phyloP scores from a whole-genome alignment of 2,888 invertebrate genomes.

The Hypselothyrea guttata region DNA sequence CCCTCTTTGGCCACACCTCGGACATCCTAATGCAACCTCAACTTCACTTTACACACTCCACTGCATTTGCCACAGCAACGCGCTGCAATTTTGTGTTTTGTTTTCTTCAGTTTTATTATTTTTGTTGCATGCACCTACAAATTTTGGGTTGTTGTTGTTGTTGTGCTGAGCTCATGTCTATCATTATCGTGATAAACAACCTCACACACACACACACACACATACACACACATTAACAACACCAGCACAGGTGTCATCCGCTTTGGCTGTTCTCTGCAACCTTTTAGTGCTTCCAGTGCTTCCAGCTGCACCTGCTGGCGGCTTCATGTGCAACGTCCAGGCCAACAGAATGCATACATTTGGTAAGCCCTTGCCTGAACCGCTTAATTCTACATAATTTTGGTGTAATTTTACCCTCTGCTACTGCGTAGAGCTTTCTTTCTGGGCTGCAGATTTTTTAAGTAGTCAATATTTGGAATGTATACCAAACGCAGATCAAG shows the following conservation, averaged over 20 bases:
- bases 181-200: conserved; percentile 71
- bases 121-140: conserved; percentile 30
- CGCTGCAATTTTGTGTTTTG: conserved; percentile 51
- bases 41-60: conserved; percentile 68
- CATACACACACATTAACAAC: background rate
- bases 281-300: conserved; percentile 34
- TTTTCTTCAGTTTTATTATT: background rate
- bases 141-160: conserved; percentile 32
- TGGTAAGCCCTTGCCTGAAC: background rate
- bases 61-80: conserved; percentile 52
- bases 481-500: too few relatives aligned
- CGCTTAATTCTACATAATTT: background rate
- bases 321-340: too few relatives aligned
- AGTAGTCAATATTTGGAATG: too few relatives aligned
- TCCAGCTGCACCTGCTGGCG: conserved; percentile 9
- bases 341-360: background rate
- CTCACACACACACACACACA: conserved; percentile 8
- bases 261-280: conserved; percentile 39
- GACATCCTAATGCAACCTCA: conserved; percentile 56
- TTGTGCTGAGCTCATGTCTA: conserved; percentile 29
- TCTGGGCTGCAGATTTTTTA: too few relatives aligned
- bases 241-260: conserved; percentile 72
- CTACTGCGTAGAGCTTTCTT: too few relatives aligned
- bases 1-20: background rate
- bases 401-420: too few relatives aligned